phyloP scores from a whole-genome alignment of 2,888 invertebrate species.

The Dasypolia templi region DNA sequence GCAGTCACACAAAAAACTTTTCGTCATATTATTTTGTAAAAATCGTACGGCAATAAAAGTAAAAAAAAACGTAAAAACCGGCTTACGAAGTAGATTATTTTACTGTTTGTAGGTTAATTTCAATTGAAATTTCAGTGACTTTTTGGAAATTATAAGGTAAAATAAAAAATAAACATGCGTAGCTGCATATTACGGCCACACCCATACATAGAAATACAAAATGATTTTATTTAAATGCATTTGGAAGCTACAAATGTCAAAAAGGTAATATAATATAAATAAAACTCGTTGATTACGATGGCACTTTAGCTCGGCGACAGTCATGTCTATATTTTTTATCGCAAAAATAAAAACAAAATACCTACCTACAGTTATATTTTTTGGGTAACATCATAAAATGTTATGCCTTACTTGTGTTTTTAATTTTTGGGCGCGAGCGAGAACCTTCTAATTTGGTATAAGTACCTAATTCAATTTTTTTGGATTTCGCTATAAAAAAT shows the following conservation, averaged over 20 bases:
- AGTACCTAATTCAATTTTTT: slow-evolving; percentile 7
- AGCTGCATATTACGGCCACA: slow-evolving; percentile 17
- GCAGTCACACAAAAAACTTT: slow-evolving; percentile 30
- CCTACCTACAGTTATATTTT: slow-evolving; percentile 66
- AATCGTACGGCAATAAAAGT: neutral
- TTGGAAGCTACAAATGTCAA: slow-evolving; percentile 69
- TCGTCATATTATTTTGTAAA: neutral
- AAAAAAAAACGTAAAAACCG: neutral
- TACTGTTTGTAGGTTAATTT: no score
- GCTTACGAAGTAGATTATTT: slow-evolving; percentile 5
- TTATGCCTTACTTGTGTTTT: slow-evolving; percentile 63
- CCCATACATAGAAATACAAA: slow-evolving; percentile 47
- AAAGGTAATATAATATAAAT: slow-evolving; percentile 66
- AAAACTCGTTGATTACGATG: slow-evolving; percentile 71
- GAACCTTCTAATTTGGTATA: neutral
- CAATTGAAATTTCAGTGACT: no score
- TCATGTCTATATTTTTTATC: slow-evolving; percentile 79
- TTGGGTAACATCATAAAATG: slow-evolving; percentile 74
- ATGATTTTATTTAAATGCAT: slow-evolving; percentile 51
- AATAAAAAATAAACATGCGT: slow-evolving; percentile 17
- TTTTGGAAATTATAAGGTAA: no score
- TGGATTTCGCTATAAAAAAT: neutral
- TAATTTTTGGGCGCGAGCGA: slow-evolving; percentile 63
- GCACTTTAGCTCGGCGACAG: slow-evolving; percentile 68
- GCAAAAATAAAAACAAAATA: slow-evolving; percentile 70